Evolutionary conservation across 2,888 invertebrate genomes (phyloP).

Genomic region (Epicampocera succincta): DNA sequence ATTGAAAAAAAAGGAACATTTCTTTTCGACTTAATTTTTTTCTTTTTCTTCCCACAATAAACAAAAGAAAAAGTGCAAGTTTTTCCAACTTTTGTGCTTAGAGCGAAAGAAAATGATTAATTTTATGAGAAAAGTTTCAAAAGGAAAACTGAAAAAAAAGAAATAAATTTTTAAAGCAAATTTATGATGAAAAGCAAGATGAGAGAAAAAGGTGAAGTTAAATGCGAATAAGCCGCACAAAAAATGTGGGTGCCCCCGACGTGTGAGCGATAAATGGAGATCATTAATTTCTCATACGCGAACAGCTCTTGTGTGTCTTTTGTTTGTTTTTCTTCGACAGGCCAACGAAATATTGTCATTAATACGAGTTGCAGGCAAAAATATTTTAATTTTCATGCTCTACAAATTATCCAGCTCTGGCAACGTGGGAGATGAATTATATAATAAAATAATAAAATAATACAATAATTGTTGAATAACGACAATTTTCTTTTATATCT

Average conservation of each 20-base stretch:
- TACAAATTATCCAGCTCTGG: too few relatives aligned
- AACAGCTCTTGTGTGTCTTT: too few relatives aligned
- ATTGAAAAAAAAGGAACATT: too few relatives aligned
- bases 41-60: not conserved
- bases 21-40: not conserved
- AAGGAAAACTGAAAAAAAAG: too few relatives aligned
- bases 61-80: not conserved
- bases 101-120: not conserved
- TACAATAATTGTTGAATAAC: too few relatives aligned
- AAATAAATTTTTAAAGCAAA: not conserved
- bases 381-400: too few relatives aligned
- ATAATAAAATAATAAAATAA: too few relatives aligned
- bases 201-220: not conserved
- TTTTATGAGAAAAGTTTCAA: not conserved
- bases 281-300: not conserved
- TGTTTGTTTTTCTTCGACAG: too few relatives aligned
- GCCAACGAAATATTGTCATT: too few relatives aligned
- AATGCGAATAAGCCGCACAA: not conserved
- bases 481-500: too few relatives aligned
- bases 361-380: too few relatives aligned
- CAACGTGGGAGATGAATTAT: too few relatives aligned
- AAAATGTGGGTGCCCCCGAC: not conserved
- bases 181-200: not conserved
- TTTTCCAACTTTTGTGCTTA: not conserved
- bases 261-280: not conserved